Percentiles rank a stretch among this genome's conserved stretches.
Conservation (phyloP, 1,140 invertebrate genomes). For the Linepithema humile region DNA sequence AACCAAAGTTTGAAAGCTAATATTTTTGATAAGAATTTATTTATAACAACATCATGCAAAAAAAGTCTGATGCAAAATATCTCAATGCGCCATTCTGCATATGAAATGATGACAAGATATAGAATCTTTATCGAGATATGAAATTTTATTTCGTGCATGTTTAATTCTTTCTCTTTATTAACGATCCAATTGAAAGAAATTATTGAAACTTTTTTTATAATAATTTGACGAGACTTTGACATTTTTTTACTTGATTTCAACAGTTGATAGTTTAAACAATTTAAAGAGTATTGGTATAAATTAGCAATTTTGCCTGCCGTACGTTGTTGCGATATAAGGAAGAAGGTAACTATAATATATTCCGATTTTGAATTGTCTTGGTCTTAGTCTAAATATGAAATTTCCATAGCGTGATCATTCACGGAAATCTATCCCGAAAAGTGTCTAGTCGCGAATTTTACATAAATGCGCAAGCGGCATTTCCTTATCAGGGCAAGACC, state of each 20-base stretch:
- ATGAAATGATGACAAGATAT: background rate
- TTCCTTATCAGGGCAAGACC: conserved; percentile 60
- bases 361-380: background rate
- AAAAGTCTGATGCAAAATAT: conserved; percentile 17
- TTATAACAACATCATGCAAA: conserved; percentile 3
- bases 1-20: too few species aligned
- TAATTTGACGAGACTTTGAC: background rate
- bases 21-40: conserved; percentile 26
- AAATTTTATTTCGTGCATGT: background rate
- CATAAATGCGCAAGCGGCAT: conserved; percentile 35
- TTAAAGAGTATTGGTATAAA: background rate
- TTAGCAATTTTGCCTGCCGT: background rate
- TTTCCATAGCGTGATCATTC: background rate
- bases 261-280: background rate
- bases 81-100: background rate
- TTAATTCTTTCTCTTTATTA: background rate
- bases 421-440: background rate
- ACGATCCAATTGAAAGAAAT: background rate
- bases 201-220: background rate
- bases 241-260: background rate
- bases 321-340: background rate
- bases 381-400: background rate
- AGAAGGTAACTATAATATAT: background rate
- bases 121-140: background rate
- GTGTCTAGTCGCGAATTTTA: conserved; percentile 36